Evolutionary conservation across 2,113 vertebrate genomes (phyloP).

Genomic region (Gymnobelideus leadbeateri): DNA sequence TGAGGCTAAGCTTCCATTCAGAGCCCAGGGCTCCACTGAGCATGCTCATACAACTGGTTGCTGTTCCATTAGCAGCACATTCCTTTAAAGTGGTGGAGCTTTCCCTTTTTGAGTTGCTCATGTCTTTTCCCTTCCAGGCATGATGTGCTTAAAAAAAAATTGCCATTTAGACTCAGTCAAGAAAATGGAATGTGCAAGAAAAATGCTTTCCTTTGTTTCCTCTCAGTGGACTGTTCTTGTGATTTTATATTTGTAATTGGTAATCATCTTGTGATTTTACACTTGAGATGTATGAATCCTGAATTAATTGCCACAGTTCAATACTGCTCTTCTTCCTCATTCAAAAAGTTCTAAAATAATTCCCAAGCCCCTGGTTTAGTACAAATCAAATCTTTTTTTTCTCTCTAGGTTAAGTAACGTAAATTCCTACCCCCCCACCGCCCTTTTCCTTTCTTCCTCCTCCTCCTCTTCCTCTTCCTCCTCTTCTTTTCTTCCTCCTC

Average conservation of each 20-base stretch:
- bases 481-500: too few species aligned
- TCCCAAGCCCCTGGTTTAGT: background rate
- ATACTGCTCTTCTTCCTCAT: background rate
- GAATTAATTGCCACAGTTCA: background rate
- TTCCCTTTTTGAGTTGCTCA: background rate
- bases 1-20: background rate
- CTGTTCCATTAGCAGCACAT: background rate
- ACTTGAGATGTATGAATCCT: background rate
- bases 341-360: background rate
- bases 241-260: too few species aligned
- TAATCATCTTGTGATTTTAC: background rate
- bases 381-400: too few species aligned
- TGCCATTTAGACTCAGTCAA: background rate
- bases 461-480: too few species aligned
- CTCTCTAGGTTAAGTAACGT: too few species aligned
- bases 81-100: background rate
- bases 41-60: background rate
- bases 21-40: background rate
- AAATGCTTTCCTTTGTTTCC: background rate
- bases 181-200: background rate
- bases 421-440: too few species aligned
- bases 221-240: background rate
- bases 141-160: background rate
- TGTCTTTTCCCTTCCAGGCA: background rate
- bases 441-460: too few species aligned